Percentiles rank a stretch among this genome's conserved stretches.
These are phyloP conservation scores for Phlogophora meticulosa DNA, from an alignment of 2,888 invertebrate species.

Conservation along the genomic window DNA sequence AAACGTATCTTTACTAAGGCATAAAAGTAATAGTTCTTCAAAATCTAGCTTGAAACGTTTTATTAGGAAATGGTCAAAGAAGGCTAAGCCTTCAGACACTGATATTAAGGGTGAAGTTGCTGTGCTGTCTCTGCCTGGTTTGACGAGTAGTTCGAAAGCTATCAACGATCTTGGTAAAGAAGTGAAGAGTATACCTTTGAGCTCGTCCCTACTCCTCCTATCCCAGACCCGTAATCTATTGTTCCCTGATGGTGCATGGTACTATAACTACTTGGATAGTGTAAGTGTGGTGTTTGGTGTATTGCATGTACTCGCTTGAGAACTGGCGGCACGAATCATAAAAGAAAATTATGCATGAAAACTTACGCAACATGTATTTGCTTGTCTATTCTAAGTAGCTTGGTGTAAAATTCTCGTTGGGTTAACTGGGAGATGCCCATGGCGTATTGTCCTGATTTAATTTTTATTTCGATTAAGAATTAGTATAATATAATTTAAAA, in stretches of 20 bases:
- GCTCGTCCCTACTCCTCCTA: constrained; percentile 82
- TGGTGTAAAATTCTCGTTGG: neutral
- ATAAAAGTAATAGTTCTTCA: constrained; percentile 75
- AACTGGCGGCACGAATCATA: constrained; percentile 7
- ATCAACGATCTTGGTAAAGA: constrained; percentile 83
- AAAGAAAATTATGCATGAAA: neutral
- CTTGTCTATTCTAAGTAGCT: neutral
- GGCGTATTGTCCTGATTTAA: neutral
- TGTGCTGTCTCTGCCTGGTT: constrained; percentile 81
- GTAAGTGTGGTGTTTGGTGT: constrained; percentile 85
- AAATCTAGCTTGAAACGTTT: constrained; percentile 79
- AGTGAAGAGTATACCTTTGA: constrained; percentile 81
- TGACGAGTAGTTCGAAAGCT: constrained; percentile 79
- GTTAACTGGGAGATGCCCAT: too few species aligned
- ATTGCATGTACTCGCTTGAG: constrained; percentile 69
- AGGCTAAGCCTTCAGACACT: constrained; percentile 71
- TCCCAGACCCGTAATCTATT: constrained; percentile 83
- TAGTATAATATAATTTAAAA: neutral
- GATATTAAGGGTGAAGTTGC: constrained; percentile 80
- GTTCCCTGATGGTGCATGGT: constrained; percentile 86
- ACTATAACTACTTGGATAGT: constrained; percentile 88
- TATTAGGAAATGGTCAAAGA: constrained; percentile 77
- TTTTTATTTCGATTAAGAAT: neutral
- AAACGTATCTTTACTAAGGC: constrained; percentile 79
- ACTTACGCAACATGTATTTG: neutral